These are phyloP conservation scores for Lasioglossum calceatum DNA, from an alignment of 2,888 invertebrate species.

Conservation along the genomic window DNA sequence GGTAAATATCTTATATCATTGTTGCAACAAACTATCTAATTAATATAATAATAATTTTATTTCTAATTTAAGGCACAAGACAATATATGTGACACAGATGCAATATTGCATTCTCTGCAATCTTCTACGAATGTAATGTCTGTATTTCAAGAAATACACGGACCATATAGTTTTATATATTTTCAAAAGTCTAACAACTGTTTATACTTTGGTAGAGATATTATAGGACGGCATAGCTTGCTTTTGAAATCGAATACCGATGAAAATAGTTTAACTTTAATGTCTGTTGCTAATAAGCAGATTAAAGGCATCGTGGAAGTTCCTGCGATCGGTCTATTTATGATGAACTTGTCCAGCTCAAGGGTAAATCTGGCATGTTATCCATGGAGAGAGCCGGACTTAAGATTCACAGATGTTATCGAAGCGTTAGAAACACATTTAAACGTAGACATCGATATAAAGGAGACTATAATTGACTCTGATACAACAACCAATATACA, in stretches of 20 bases:
- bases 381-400: constrained; percentile 83
- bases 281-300: constrained; percentile 83
- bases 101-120: constrained; percentile 63
- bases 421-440: constrained; percentile 80
- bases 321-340: constrained; percentile 88
- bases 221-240: constrained; percentile 94
- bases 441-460: constrained; percentile 77
- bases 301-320: constrained; percentile 86
- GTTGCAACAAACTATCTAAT: background rate
- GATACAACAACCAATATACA: constrained; percentile 69
- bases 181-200: constrained; percentile 86
- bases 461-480: constrained; percentile 69
- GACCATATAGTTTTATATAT: constrained; percentile 94
- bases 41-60: background rate
- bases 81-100: constrained; percentile 55
- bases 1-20: constrained; percentile 74
- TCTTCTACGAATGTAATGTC: constrained; percentile 80
- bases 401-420: constrained; percentile 80
- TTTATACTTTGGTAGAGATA: constrained; percentile 94
- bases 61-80: constrained; percentile 56
- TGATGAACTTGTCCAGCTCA: constrained; percentile 84
- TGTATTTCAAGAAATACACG: constrained; percentile 88
- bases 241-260: constrained; percentile 86
- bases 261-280: constrained; percentile 68
- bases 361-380: constrained; percentile 83